Evolutionary conservation across 2,888 invertebrate genomes (phyloP), one percentile per base, ranked within the genome.

Genomic region (Plebejus melissa): DNA sequence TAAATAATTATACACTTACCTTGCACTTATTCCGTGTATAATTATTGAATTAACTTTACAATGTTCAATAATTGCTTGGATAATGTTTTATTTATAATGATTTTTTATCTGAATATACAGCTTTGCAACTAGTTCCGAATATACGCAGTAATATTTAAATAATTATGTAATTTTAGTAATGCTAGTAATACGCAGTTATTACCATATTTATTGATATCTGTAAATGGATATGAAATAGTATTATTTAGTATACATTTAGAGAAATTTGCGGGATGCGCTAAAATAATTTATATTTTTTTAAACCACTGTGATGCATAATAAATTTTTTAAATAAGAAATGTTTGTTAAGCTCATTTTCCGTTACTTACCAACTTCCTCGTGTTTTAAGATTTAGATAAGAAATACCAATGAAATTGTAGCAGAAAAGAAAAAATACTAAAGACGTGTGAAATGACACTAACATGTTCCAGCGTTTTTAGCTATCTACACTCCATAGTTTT

Each of bases 251-350:
- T 54, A 46, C n/a, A 13, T 28, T 46, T 54, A 54, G 54, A 41
- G 13, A 28, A 71, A 72, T 72, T 72, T 50, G 72, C 54, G 54
- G 16, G 50, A 13, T 72, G 28, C 54, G 72, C 72, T 32, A 32
- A 72, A n/a, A 72, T 72, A 72, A 72, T 72, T 72, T 72, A 72
- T 72, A 72, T 72, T 72, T 72, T 72, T 72, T 57, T 60, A 74
- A 74, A 74, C n/a, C n/a, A n/a, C 74, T 60, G 58, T 74, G 60
- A 74, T 50, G 28, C 72, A 54, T 13, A 72, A 72, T 60, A 74
- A 74, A 74, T 58, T 38, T 54, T 54, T 54, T 9, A 46, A 46
- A 46, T 46, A 46, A 46, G 46, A 46, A 46, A 46, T 11, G 9
- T 46, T 2, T 46, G 46, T 46, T 9, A 2, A 9, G 9, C 9